Evolutionary conservation across 2,113 vertebrate genomes (phyloP).

Genomic region (Campylomormyrus numenius): DNA sequence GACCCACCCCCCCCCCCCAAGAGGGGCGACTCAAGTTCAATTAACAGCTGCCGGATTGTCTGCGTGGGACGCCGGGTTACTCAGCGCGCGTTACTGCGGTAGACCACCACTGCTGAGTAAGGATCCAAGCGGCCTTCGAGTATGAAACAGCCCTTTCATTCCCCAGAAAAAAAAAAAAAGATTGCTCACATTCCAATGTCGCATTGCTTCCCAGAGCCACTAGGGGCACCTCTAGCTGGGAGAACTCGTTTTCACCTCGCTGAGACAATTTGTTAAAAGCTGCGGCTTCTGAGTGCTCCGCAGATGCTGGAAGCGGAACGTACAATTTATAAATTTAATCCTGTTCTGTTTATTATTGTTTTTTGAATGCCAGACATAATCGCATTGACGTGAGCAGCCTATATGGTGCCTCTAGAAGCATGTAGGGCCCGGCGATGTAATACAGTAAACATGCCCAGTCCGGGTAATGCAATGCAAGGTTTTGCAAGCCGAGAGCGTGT

Average conservation of each 20-base stretch:
- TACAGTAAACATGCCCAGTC: slow-evolving; percentile 42
- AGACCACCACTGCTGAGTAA: slow-evolving; percentile 11
- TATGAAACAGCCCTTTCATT: slow-evolving; percentile 2
- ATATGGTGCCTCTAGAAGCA: slow-evolving; percentile 14
- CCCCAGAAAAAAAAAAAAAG: neutral
- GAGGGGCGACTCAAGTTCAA: neutral
- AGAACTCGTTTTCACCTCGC: neutral
- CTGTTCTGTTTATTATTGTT: neutral
- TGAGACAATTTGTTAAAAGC: neutral
- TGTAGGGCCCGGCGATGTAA: slow-evolving; percentile 41
- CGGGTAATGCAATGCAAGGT: slow-evolving; percentile 20
- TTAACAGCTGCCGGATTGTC: slow-evolving; percentile 4
- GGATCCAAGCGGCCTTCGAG: neutral
- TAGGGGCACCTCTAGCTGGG: neutral
- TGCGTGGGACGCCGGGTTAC: neutral
- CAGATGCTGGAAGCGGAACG: neutral
- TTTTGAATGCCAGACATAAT: neutral
- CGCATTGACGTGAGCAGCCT: neutral
- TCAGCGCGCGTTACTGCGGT: neutral
- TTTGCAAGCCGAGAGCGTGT: slow-evolving; percentile 37
- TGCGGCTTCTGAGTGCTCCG: slow-evolving; percentile 12
- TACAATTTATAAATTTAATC: neutral
- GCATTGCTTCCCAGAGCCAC: neutral
- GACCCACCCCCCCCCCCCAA: neutral
- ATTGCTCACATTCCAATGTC: neutral